Percentiles rank a stretch among this genome's conserved stretches.
Conservation (phyloP, 2,797 vertebrate genomes). For the Halcyon leucocephala region DNA sequence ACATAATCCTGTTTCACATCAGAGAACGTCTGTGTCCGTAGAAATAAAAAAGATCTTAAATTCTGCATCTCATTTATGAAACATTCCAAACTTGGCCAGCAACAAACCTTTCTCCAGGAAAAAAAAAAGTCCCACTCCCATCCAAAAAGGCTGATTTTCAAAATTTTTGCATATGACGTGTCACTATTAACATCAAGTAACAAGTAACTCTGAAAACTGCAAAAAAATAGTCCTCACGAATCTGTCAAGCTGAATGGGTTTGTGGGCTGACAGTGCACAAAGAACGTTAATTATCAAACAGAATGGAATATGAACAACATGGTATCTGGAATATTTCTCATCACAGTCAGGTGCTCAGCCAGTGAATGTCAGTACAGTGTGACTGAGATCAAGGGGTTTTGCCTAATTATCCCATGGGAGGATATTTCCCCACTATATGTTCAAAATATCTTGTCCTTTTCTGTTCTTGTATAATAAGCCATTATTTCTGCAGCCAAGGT, state of each 20-base stretch:
- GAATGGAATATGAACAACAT: neutral
- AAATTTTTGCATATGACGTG: neutral
- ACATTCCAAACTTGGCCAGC: neutral
- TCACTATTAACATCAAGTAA: neutral
- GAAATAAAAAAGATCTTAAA: neutral
- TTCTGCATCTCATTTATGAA: neutral
- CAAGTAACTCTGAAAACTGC: neutral
- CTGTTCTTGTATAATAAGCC: neutral
- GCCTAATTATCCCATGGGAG: neutral
- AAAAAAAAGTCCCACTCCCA: neutral
- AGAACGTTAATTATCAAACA: constrained; percentile 51
- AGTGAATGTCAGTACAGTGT: neutral
- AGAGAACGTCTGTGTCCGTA: neutral
- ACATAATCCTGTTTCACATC: neutral
- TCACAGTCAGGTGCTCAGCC: neutral
- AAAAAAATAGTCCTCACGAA: neutral
- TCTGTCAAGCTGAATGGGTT: constrained; percentile 24
- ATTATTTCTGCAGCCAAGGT: constrained; percentile 4
- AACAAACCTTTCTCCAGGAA: neutral
- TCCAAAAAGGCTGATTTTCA: neutral
- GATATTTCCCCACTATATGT: neutral
- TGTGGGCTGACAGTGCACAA: constrained; percentile 38
- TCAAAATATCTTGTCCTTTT: constrained; percentile 34
- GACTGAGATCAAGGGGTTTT: neutral
- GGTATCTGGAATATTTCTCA: neutral